Evolutionary conservation across 53 echinoderm and acorn worm species (phyloP), one percentile per base, ranked within the genome.

Genomic region (Zoroaster sp.): DNA sequence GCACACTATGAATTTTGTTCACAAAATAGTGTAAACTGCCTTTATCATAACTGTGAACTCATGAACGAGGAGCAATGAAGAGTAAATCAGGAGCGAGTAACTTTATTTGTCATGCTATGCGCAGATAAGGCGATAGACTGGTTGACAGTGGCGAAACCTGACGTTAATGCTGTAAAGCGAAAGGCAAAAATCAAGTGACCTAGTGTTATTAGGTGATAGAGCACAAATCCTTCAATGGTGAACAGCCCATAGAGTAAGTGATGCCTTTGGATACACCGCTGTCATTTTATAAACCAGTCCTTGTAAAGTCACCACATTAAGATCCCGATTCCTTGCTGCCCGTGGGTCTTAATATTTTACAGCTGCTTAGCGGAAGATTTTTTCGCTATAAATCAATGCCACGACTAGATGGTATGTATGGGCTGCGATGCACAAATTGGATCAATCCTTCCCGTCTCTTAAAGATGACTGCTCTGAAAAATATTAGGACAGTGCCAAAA

Each of bases 281-380:
- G 68, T 69, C 69, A 43, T 11, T 46, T 44, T 70, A 31, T 21
- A 66, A 82, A 66, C 68, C 66, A 21, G 38, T 36, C 7, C 38
- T 35, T 74, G 14, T 47, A 21, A 37, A 53, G 20, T 18, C 77
- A 14, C 17, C 3, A 0, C 55, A 32, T 36, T 17, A 35, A 78
- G 0, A 8, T 12, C 20, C 3, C 25, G 30, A 5, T 28, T 15
- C 5, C 74, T 6, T 14, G 38, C 12, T 31, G 67, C 81, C 81
- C 44, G 3, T 35, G n/a, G 85, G 71, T 34, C 41, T n/a, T 71
- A 69, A 36, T 85, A 49, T 83, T 70, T 83, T 46, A 83, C 70
- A 85, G 78, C 55, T 17, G 38, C 78, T 55, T 13, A 78, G 78
- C 78, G 78, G 78, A 78, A 54, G 59, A 78, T 78, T 35, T 78